Evolutionary conservation across 2,113 vertebrate species (phyloP).

Genomic region (Callionymus lyra): DNA sequence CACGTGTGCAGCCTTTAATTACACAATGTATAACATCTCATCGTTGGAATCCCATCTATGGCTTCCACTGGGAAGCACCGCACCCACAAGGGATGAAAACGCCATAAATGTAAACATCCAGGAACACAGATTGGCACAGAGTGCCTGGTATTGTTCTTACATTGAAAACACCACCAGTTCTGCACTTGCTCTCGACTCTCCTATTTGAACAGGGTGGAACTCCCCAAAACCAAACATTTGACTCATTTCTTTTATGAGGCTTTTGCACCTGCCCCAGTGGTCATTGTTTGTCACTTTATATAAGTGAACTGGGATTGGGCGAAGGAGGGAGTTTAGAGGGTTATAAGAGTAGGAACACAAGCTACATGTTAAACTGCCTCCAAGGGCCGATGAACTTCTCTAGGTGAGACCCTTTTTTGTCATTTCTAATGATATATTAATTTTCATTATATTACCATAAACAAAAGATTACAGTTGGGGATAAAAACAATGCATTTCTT

Average conservation of each 20-base stretch:
- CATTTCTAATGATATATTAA: too few species aligned
- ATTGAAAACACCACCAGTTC: too few species aligned
- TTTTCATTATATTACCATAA: too few species aligned
- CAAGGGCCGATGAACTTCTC: too few species aligned
- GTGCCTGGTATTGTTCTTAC: slow-evolving; percentile 9
- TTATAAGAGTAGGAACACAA: slow-evolving; percentile 33
- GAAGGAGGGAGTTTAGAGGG: slow-evolving; percentile 10
- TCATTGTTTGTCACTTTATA: slow-evolving; percentile 15
- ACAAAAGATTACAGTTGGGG: too few species aligned
- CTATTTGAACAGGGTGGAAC: slow-evolving; percentile 20
- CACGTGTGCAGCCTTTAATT: too few species aligned
- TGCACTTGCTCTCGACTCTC: background rate
- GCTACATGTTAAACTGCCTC: slow-evolving; percentile 1
- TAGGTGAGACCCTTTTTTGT: too few species aligned
- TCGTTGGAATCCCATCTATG: too few species aligned
- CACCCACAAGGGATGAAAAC: too few species aligned
- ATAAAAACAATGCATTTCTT: too few species aligned
- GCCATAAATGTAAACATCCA: background rate
- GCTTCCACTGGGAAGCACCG: too few species aligned
- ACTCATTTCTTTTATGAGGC: slow-evolving; percentile 12
- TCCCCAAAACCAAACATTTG: slow-evolving; percentile 57
- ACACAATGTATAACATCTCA: too few species aligned
- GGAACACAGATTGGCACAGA: slow-evolving; percentile 17
- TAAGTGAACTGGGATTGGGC: slow-evolving; percentile 8
- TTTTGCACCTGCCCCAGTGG: slow-evolving; percentile 10